Evolutionary conservation across 2,888 invertebrate genomes (phyloP), one percentile per base, ranked within the genome.

Genomic region (Nomada goodeniana): DNA sequence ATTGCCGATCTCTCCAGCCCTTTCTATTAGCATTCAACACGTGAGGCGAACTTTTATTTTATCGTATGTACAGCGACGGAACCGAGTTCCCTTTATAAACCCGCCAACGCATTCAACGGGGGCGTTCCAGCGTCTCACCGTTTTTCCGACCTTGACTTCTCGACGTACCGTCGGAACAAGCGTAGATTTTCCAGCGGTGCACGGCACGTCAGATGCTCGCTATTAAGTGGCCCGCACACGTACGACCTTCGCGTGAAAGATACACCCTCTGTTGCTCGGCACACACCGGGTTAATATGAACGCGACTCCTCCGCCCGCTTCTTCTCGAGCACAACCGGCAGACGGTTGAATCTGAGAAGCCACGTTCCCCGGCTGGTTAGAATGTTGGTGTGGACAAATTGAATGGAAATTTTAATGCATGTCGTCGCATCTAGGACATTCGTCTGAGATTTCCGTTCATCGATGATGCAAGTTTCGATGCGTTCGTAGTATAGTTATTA

Each of bases 81-180:
- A 15, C 23, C 47, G 18, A 13, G 13, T 36, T 71, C 29, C 61
- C 29, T 47, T 53, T 18, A n/a, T 53, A 18, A 47, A 63, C 55
- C 71, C 18, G 13, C 20, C 18, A 7, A 11, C 53, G 63, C 29
- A 47, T 36, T 36, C 61, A n/a, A 4, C 47, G 26, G 20, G 13
- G 42, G 26, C 26, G 36, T 69, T 29, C 11, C 13, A n/a, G 10
- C 10, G 60, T 50, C 60, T 26, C 64, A 47, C 42, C n/a, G 20
- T 36, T 47, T 60, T 29, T n/a, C 55, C 67, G 76, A 80, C 71
- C 76, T 80, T 80, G 80, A 76, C 64, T 76, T 50, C 47, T 20
- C 29, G n/a, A 4, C 47, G 10, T 60, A 26, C 42, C 29, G 42
- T 50, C 26, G 65, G 53, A n/a, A 23, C 29, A 26, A 23, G 57